Evolutionary conservation across 2,888 invertebrate species (phyloP).

Genomic region (Eretmocerus hayati): DNA sequence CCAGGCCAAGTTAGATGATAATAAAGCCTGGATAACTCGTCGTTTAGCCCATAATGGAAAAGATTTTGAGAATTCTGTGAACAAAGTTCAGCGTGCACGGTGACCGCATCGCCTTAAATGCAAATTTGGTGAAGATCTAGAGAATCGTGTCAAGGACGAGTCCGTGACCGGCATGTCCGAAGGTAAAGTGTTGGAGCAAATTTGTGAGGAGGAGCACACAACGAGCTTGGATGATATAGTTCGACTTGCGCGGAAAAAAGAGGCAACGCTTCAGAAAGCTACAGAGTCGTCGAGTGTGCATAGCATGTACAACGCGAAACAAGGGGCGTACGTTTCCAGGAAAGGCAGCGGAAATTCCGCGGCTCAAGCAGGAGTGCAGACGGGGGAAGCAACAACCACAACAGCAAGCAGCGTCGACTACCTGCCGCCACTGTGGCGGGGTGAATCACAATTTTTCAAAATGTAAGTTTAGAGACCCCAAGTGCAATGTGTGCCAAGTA

Average conservation of each 20-base stretch:
- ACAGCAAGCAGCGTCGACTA: neutral
- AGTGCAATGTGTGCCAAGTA: neutral
- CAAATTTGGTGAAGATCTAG: constrained; percentile 15
- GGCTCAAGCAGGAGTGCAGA: neutral
- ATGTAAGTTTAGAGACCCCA: neutral
- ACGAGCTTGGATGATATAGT: constrained; percentile 4
- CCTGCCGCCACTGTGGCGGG: neutral
- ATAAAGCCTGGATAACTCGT: too few relatives aligned
- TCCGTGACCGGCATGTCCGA: constrained; percentile 18
- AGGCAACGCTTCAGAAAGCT: too few relatives aligned
- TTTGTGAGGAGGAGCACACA: neutral
- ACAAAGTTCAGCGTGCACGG: too few relatives aligned
- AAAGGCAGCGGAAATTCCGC: neutral
- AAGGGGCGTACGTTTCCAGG: neutral
- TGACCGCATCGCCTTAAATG: constrained; percentile 11
- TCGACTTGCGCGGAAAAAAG: constrained; percentile 22
- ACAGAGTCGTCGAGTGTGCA: neutral
- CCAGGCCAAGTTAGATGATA: too few relatives aligned
- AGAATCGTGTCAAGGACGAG: constrained; percentile 26
- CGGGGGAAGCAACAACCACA: neutral
- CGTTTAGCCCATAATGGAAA: too few relatives aligned
- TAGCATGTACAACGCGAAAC: neutral
- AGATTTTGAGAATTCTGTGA: too few relatives aligned
- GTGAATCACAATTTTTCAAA: neutral
- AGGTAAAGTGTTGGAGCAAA: constrained; percentile 15